Base-by-base conservation (phyloP, 2,113 vertebrate species). In the Rhinoptilus africanus region DNA sequence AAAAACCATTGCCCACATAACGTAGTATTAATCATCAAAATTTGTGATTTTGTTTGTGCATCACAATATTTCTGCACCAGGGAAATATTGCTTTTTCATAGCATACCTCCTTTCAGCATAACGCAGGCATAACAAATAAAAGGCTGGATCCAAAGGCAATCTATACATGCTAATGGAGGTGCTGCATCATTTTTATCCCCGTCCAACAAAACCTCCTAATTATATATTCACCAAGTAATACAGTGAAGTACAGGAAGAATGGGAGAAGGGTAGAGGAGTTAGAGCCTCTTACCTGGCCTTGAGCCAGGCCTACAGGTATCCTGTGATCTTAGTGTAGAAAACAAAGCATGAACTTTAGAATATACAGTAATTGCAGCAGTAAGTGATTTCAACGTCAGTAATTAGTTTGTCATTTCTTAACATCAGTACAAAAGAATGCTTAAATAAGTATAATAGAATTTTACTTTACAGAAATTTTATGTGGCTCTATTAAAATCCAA, bases 321-420 rank as follows among this genome's bases (percentile, higher is more conserved):
- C 69, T 93, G 68, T 95, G 90, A 88, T 92, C 48, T 62, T 71
- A 85, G 35, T 14, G 7, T 50, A 50, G 62, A 97, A 98, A 96
- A 93, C 78, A 94, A 96, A 94, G 66, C 60, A 77, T 54, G 51
- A 62, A 74, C 28, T 93, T 94, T 50, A 47, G 74, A 96, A 81
- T 74, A n/a, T 54, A 50, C 20, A 80, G 60, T 93, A 95, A 96
- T 66, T 68, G 63, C 17, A 94, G 41, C 45, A 82, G 56, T 86
- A 93, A 92, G 64, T 91, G 89, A 94, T 95, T 19, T 94, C 47
- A 97, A 68, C 41, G 37, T 74, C 75, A 69, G 63, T 96, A 96
- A 97, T 88, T 93, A 94, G 48, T 77, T 85, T 92, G 71, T 93
- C 82, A 24, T 87, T 90, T 39, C 63, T 86, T 86, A 93, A 73